Evolutionary conservation across 2,888 invertebrate genomes (phyloP), one percentile per base, ranked within the genome.

Genomic region (Stenurella melanura): DNA sequence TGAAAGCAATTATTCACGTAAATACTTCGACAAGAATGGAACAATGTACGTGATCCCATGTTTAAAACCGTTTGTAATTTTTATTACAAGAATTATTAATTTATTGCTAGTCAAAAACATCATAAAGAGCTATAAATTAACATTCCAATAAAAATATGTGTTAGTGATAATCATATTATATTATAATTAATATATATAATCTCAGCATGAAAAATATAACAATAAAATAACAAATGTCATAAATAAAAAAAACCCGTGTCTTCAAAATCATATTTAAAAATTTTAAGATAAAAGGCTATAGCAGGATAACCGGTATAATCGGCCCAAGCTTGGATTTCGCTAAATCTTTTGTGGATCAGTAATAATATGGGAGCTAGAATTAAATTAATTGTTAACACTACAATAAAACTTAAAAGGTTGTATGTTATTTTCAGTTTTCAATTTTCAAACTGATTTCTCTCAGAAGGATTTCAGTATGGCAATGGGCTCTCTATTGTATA

Each of bases 61-160:
- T 50, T 12, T 42, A 50, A n/a, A 50, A 50, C n/a, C 3, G 12
- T 50, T 50, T 50, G n/a, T n/a, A 17, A 50, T 50, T 50, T 17
- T n/a, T 42, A 42, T 50, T 50, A 50, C n/a, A n/a, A 50, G n/a
- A 6, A n/a, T 50, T 50, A 50, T 50, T 50, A 50, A 50, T 50
- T 50, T 50, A 50, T 50, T n/a, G 50, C 50, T 50, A 6, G n/a
- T 6, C n/a, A n/a, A 50, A 15, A n/a, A 50, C n/a, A n/a, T 50
- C 12, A n/a, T 50, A 50, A 50, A 50, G n/a, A n/a, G n/a, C 15
- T 50, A 50, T 50, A n/a, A n/a, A 50, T 50, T 15, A n/a, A 50
- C 50, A 50, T 50, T 50, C n/a, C n/a, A 50, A 50, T 50, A 50
- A 50, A 42, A 50, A 50, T 17, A n/a, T 50, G n/a, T 50, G 12